phyloP scores from a whole-genome alignment of 2,797 vertebrate genomes.

The Oryzias sinensis region DNA sequence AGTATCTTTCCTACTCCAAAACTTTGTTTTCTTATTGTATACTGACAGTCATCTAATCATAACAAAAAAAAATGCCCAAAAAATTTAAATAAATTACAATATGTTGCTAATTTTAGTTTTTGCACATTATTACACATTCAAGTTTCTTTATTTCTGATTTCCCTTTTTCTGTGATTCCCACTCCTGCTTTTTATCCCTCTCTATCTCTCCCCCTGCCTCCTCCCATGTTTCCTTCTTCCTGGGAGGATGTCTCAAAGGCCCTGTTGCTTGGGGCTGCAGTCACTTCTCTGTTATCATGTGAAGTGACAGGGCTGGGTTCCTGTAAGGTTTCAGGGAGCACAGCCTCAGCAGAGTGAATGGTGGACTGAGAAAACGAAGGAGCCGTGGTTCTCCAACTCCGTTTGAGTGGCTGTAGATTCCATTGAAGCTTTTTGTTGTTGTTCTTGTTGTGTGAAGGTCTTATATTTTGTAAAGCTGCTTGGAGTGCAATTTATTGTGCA shows the following conservation, averaged over 20 bases:
- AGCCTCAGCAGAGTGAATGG: constrained; percentile 49
- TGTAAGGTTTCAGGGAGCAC: constrained; percentile 63
- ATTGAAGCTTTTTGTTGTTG: constrained; percentile 31
- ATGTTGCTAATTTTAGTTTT: too few relatives aligned
- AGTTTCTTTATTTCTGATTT: constrained; percentile 16
- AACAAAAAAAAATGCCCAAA: too few relatives aligned
- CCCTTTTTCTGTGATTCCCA: constrained; percentile 33
- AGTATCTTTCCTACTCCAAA: too few relatives aligned
- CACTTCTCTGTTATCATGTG: constrained; percentile 62
- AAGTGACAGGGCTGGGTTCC: constrained; percentile 66
- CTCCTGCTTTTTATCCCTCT: constrained; percentile 42
- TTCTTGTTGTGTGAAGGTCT: constrained; percentile 8
- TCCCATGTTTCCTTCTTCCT: constrained; percentile 46
- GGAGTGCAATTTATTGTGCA: constrained; percentile 35
- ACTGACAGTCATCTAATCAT: too few relatives aligned
- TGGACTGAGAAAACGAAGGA: constrained; percentile 44
- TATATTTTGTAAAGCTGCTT: constrained; percentile 54
- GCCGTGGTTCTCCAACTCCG: constrained; percentile 6
- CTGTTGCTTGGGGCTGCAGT: constrained; percentile 59
- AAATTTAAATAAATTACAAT: too few relatives aligned
- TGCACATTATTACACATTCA: neutral
- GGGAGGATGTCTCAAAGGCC: constrained; percentile 57
- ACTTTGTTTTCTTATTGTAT: too few relatives aligned
- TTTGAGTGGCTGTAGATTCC: constrained; percentile 11
- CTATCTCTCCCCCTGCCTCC: constrained; percentile 11